Percentiles rank a stretch among this genome's conserved stretches.
phyloP scores from a whole-genome alignment of 2,797 vertebrate species.

The Pipistrellus kuhlii region DNA sequence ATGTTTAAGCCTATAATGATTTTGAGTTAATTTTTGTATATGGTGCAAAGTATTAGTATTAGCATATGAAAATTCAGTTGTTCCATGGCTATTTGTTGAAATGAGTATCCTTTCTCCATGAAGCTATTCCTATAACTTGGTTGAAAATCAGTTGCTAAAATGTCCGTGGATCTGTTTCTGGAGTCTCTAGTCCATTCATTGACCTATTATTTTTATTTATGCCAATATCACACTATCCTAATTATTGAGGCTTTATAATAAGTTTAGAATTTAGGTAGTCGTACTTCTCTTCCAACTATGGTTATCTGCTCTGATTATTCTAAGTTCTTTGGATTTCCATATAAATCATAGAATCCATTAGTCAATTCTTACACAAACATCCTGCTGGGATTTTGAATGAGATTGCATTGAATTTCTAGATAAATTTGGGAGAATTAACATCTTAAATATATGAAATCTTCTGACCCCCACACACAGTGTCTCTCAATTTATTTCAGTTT shows the following conservation, averaged over 20 bases:
- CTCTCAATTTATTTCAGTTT: background rate
- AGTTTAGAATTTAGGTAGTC: background rate
- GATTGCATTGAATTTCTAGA: background rate
- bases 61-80: background rate
- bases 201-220: background rate
- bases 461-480: background rate
- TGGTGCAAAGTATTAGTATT: background rate
- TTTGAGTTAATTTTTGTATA: conserved; percentile 7
- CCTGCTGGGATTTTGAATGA: background rate
- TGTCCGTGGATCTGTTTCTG: background rate
- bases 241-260: background rate
- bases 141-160: conserved; percentile 4
- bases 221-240: background rate
- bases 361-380: background rate
- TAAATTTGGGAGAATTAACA: background rate
- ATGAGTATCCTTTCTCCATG: background rate
- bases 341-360: background rate
- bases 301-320: background rate
- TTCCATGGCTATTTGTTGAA: background rate
- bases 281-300: background rate
- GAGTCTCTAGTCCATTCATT: background rate
- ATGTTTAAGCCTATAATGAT: background rate
- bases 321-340: background rate
- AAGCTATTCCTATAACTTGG: background rate
- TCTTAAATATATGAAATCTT: conserved; percentile 6